A percentile compares a stretch with the other conserved stretches of the same genome.
These are phyloP conservation scores for Dolichallabes microphthalmus DNA, from an alignment of 2,113 vertebrate genomes.

Conservation along the genomic window DNA sequence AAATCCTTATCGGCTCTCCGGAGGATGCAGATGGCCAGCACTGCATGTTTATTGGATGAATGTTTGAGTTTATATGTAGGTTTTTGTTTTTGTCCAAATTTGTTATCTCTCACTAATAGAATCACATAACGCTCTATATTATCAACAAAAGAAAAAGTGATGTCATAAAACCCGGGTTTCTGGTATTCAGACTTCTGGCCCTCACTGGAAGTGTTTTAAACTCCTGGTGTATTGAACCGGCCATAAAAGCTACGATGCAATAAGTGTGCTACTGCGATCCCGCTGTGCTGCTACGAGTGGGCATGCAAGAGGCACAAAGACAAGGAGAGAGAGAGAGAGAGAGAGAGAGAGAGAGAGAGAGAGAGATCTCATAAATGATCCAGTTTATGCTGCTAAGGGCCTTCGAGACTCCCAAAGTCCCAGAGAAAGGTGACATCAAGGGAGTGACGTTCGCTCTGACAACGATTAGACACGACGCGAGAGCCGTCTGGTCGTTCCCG, in stretches of 20 bases:
- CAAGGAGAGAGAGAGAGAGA: constrained; percentile 2
- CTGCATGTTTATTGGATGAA: not conserved
- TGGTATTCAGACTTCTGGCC: constrained; percentile 3
- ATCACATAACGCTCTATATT: not conserved
- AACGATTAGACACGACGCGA: constrained; percentile 70
- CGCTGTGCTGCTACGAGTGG: constrained; percentile 38
- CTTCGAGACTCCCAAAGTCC: constrained; percentile 46
- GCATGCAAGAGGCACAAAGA: constrained; percentile 15
- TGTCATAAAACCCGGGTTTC: not conserved
- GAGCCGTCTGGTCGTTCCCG: constrained; percentile 53
- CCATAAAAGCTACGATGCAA: constrained; percentile 14
- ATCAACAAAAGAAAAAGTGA: not conserved
- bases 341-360: constrained; percentile 4
- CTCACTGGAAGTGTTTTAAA: not conserved
- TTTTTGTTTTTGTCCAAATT: not conserved
- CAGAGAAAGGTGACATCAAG: constrained; percentile 60
- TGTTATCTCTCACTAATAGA: not conserved
- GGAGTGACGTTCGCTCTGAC: constrained; percentile 53
- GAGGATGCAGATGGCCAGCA: not conserved
- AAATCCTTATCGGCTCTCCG: not conserved
- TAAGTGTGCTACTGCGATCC: constrained; percentile 26
- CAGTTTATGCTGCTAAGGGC: constrained; percentile 46
- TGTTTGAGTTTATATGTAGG: not conserved
- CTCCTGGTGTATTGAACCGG: not conserved
- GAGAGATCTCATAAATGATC: constrained; percentile 50